phyloP scores from a whole-genome alignment of 1,140 invertebrate genomes.

The Zaprionus ornatus region DNA sequence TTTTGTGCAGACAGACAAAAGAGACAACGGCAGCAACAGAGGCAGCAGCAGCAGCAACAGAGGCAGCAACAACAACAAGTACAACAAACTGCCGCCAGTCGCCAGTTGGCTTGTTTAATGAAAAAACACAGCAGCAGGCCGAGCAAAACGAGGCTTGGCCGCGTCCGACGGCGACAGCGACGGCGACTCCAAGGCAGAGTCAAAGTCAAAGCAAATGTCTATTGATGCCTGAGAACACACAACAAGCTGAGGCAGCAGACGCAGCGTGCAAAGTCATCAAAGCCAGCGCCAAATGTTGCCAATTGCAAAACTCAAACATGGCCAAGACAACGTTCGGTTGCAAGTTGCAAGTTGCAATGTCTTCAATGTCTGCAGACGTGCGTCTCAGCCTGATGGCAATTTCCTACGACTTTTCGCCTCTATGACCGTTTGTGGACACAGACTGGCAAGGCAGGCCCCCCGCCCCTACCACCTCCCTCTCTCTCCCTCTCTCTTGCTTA shows the following conservation, averaged over 20 bases:
- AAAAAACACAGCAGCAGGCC: conserved; percentile 47
- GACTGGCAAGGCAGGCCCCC: background rate
- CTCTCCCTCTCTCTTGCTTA: conserved; percentile 1
- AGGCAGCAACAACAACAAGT: conserved; percentile 11
- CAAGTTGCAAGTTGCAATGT: conserved; percentile 32
- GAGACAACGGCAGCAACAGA: conserved; percentile 35
- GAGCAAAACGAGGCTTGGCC: conserved; percentile 39
- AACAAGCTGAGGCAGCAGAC: conserved; percentile 13
- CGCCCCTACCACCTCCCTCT: background rate
- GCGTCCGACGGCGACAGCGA: background rate
- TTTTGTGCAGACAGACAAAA: conserved; percentile 35
- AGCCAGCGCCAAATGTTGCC: conserved; percentile 75
- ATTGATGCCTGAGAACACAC: conserved; percentile 73
- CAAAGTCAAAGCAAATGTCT: conserved; percentile 46
- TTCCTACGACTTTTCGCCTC: conserved; percentile 28
- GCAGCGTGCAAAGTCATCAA: conserved; percentile 61
- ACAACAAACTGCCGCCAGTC: conserved; percentile 30
- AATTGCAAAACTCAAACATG: conserved; percentile 57
- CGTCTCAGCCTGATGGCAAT: conserved; percentile 39
- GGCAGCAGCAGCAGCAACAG: conserved; percentile 29
- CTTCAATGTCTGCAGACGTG: conserved; percentile 34
- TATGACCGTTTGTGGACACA: conserved; percentile 32
- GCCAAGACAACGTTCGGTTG: conserved; percentile 60
- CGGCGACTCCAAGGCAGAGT: conserved; percentile 19
- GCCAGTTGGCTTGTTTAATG: conserved; percentile 34